Evolutionary conservation across 2,888 invertebrate genomes (phyloP).

Genomic region (Eupeodes luniger): DNA sequence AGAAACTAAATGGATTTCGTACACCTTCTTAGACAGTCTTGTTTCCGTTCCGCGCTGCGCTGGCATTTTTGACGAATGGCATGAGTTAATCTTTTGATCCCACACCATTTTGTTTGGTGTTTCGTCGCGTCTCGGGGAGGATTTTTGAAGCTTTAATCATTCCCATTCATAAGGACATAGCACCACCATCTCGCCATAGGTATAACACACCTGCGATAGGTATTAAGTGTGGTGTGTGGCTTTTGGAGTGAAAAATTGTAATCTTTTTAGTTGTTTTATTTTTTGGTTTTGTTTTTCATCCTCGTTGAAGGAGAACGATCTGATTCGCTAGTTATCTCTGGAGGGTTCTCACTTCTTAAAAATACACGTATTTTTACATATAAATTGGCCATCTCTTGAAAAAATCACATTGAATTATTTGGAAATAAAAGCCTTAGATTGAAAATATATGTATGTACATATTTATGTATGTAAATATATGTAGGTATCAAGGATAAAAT

Average conservation of each 20-base stretch:
- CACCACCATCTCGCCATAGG: neutral
- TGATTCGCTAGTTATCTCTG: no score
- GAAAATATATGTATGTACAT: no score
- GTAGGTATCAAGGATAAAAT: no score
- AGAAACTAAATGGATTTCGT: constrained; percentile 27
- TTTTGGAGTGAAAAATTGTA: constrained; percentile 1
- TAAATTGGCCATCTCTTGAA: no score
- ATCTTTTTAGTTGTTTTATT: neutral
- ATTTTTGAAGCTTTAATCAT: constrained; percentile 12
- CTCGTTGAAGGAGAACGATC: no score
- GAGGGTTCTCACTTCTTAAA: no score
- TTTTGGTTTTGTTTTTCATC: no score
- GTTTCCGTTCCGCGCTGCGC: neutral
- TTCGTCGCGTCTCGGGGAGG: neutral
- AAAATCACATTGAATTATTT: no score
- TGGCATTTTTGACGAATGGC: constrained; percentile 10
- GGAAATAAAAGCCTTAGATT: no score
- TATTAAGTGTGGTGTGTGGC: neutral
- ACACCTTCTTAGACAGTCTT: constrained; percentile 23
- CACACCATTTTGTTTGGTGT: neutral
- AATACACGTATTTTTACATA: no score
- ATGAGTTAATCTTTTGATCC: constrained; percentile 24
- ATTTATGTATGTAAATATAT: no score
- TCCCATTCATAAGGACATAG: neutral
- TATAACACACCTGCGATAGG: neutral